A percentile compares a stretch with the other conserved stretches of the same genome.
Evolutionary conservation across 2,113 vertebrate genomes (phyloP).

Genomic region (Salminus brasiliensis): DNA sequence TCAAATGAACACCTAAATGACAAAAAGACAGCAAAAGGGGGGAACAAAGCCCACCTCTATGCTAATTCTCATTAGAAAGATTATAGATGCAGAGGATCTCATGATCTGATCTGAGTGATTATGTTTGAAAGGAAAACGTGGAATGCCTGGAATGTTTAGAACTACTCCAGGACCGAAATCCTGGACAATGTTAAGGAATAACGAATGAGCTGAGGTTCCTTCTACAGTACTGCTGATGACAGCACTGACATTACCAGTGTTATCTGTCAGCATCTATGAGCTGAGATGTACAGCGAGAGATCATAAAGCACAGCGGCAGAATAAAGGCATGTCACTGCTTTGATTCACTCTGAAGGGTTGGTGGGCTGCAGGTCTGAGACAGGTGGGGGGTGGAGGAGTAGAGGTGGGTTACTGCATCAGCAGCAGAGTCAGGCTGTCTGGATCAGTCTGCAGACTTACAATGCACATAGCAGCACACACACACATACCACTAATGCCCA

Average conservation of each 20-base stretch:
- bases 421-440: background rate
- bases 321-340: background rate
- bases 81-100: too few species aligned
- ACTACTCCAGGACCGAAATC: background rate
- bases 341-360: background rate
- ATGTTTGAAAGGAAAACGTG: background rate
- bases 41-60: too few species aligned
- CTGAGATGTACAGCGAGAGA: conserved; percentile 1
- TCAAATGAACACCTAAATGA: too few species aligned
- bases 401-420: background rate
- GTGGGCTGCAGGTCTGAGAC: background rate
- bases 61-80: too few species aligned
- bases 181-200: background rate
- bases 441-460: background rate
- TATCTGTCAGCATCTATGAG: conserved; percentile 24
- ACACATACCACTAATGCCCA: background rate
- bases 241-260: conserved; percentile 16
- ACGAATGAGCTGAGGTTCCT: background rate
- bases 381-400: background rate
- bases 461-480: background rate
- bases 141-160: background rate
- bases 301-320: conserved; percentile 27
- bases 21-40: too few species aligned
- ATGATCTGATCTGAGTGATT: too few species aligned
- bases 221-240: background rate